Conservation (phyloP, 2,113 vertebrate species). For the Melanotaenia duboulayi region DNA sequence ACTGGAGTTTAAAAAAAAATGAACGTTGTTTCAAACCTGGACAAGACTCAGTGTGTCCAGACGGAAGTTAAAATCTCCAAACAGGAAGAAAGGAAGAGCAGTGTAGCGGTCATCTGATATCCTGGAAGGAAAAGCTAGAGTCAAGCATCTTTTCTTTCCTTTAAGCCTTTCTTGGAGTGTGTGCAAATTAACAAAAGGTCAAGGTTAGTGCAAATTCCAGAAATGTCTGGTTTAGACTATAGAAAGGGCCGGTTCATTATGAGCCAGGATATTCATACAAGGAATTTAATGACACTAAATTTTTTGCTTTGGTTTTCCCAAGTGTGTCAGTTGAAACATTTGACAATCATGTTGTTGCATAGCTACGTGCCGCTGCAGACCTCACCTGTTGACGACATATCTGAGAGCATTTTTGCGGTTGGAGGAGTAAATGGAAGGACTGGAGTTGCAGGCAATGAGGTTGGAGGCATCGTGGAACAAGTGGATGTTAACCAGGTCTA, state of each 20-base stretch:
- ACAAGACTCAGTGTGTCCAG: constrained; percentile 82
- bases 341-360: neutral
- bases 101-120: constrained; percentile 67
- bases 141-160: neutral
- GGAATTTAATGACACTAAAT: neutral
- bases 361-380: neutral
- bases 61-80: constrained; percentile 88
- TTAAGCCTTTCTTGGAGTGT: neutral
- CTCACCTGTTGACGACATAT: constrained; percentile 84
- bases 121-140: constrained; percentile 42
- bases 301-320: neutral
- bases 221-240: neutral
- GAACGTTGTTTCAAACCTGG: constrained; percentile 66
- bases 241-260: neutral
- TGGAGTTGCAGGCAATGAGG: constrained; percentile 84
- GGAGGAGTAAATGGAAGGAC: constrained; percentile 84
- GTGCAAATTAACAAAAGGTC: neutral
- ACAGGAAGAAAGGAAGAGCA: constrained; percentile 83
- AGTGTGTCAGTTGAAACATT: neutral
- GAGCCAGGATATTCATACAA: too few relatives aligned
- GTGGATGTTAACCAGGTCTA: constrained; percentile 87
- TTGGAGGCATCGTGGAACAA: constrained; percentile 89
- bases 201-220: neutral
- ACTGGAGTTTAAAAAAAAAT: neutral
- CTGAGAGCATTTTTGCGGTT: constrained; percentile 83